Evolutionary conservation across 2,797 vertebrate genomes (phyloP).

Genomic region (Neosilurus hyrtlii): DNA sequence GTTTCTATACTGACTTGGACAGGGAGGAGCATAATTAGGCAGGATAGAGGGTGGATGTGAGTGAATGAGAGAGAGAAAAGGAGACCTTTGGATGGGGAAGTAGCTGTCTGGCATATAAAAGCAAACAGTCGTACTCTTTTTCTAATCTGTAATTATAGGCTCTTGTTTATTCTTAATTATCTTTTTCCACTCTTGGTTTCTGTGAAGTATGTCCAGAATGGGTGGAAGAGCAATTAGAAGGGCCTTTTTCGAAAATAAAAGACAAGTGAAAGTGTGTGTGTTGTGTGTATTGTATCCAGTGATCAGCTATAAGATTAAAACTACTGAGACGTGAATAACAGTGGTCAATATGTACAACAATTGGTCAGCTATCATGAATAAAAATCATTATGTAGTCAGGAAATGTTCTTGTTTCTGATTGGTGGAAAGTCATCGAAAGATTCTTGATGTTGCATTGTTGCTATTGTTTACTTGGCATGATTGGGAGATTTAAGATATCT

Average conservation of each 20-base stretch:
- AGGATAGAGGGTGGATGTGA: not conserved
- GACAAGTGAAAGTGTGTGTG: too few relatives aligned
- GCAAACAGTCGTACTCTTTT: constrained; percentile 11
- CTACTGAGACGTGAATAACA: too few relatives aligned
- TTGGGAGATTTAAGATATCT: too few relatives aligned
- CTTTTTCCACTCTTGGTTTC: constrained; percentile 37
- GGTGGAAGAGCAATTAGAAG: not conserved
- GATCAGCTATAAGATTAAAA: too few relatives aligned
- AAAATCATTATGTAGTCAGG: too few relatives aligned
- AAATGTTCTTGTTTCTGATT: too few relatives aligned
- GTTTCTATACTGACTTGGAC: constrained; percentile 42
- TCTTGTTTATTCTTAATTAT: not conserved
- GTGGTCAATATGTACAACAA: too few relatives aligned
- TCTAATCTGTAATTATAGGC: constrained; percentile 42
- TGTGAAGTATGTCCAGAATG: not conserved
- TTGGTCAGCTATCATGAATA: too few relatives aligned
- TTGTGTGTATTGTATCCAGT: too few relatives aligned
- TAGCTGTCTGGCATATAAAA: constrained; percentile 25
- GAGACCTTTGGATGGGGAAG: constrained; percentile 2
- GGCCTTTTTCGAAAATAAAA: constrained; percentile 4
- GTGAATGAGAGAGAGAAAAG: not conserved
- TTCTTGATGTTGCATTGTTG: too few relatives aligned
- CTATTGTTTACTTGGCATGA: too few relatives aligned
- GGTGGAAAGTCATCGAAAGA: too few relatives aligned
- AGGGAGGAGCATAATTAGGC: constrained; percentile 43